Evolutionary conservation across 2,888 invertebrate genomes (phyloP).

Genomic region (Atrina japonica): DNA sequence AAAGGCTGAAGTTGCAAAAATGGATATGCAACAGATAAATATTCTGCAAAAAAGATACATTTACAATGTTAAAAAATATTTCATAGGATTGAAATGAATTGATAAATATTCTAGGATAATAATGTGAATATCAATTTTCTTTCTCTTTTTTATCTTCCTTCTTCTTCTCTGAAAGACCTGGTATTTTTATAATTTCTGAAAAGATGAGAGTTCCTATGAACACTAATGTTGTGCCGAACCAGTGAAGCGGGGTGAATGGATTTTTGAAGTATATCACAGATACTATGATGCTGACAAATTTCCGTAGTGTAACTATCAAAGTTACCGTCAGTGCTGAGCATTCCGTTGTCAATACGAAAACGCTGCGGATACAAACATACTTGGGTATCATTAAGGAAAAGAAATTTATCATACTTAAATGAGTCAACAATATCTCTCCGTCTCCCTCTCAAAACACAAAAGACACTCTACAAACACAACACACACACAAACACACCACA

Average conservation of each 20-base stretch:
- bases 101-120: no score
- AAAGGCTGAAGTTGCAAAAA: no score
- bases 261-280: slow-evolving; percentile 97
- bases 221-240: slow-evolving; percentile 94
- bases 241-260: slow-evolving; percentile 94
- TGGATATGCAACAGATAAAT: no score
- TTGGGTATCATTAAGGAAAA: slow-evolving; percentile 79
- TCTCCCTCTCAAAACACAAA: no score
- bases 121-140: background rate
- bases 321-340: slow-evolving; percentile 97
- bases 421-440: no score
- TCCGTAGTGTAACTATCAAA: slow-evolving; percentile 95
- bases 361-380: slow-evolving; percentile 95
- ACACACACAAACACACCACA: no score
- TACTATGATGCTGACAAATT: slow-evolving; percentile 96
- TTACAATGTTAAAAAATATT: no score
- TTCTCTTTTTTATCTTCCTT: slow-evolving; percentile 10
- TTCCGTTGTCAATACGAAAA: slow-evolving; percentile 96
- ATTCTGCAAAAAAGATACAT: no score
- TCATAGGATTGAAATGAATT: no score
- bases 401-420: no score
- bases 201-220: slow-evolving; percentile 96
- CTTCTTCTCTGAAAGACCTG: slow-evolving; percentile 21
- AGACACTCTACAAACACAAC: no score
- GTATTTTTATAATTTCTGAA: slow-evolving; percentile 82